Conservation (phyloP, 2,113 vertebrate species). For the Ranitomeya variabilis region DNA sequence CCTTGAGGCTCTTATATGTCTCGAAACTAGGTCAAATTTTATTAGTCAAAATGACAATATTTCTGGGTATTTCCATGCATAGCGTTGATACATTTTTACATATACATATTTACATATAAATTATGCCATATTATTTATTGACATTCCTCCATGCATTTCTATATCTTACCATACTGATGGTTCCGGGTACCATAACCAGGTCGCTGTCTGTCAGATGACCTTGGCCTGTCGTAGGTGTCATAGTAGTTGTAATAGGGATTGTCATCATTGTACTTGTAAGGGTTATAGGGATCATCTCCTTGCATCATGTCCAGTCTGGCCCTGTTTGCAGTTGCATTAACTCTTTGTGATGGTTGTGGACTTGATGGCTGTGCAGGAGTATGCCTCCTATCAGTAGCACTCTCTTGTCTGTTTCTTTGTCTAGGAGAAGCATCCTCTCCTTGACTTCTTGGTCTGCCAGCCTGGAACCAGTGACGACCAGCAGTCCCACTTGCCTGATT, state of each 20-base stretch:
- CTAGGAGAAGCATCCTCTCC: slow-evolving; percentile 58
- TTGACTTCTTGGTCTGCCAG: slow-evolving; percentile 36
- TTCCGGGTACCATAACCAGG: slow-evolving; percentile 85
- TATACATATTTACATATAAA: neutral
- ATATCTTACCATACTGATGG: slow-evolving; percentile 87
- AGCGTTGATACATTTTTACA: neutral
- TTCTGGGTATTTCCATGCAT: neutral
- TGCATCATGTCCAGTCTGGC: slow-evolving; percentile 80
- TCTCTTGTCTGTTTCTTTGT: slow-evolving; percentile 16
- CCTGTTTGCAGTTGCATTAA: slow-evolving; percentile 50
- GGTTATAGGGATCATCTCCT: slow-evolving; percentile 88
- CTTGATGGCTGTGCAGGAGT: neutral
- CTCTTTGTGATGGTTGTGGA: neutral
- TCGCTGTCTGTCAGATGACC: slow-evolving; percentile 69
- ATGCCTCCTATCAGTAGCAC: slow-evolving; percentile 50
- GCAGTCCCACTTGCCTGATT: slow-evolving; percentile 59
- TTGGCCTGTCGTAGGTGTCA: slow-evolving; percentile 85
- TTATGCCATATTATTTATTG: neutral
- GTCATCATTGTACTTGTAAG: slow-evolving; percentile 86
- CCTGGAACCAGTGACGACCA: slow-evolving; percentile 61
- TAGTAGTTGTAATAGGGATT: slow-evolving; percentile 95
- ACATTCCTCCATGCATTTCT: slow-evolving; percentile 1
- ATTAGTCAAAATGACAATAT: neutral
- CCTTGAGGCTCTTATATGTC: neutral
- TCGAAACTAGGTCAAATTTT: neutral